A percentile compares a stretch with the other conserved stretches of the same genome.
Evolutionary conservation across 2,888 invertebrate species (phyloP).

Genomic region (Patella ulyssiponensis): DNA sequence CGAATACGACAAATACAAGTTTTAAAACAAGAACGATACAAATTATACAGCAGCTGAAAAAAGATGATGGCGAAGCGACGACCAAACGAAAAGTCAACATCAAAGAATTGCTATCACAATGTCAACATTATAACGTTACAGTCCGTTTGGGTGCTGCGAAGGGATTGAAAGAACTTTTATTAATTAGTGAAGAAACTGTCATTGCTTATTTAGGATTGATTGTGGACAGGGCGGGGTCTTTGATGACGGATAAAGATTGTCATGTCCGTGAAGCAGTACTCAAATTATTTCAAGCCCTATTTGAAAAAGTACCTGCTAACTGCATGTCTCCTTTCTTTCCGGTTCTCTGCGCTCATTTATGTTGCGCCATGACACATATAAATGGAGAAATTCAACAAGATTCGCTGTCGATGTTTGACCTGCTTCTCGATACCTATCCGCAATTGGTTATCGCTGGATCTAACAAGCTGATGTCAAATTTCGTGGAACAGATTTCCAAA

Average conservation of each 20-base stretch:
- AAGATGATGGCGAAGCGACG: slow-evolving; percentile 74
- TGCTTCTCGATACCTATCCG: slow-evolving; percentile 81
- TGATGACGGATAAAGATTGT: slow-evolving; percentile 82
- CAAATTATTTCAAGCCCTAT: slow-evolving; percentile 72
- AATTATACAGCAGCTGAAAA: slow-evolving; percentile 84
- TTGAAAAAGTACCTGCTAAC: slow-evolving; percentile 43
- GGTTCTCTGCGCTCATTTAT: slow-evolving; percentile 83
- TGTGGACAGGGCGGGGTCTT: slow-evolving; percentile 79
- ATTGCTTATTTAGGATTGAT: slow-evolving; percentile 79
- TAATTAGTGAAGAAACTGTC: slow-evolving; percentile 74
- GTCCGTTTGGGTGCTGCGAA: slow-evolving; percentile 78
- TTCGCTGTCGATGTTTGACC: slow-evolving; percentile 84
- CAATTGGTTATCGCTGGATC: slow-evolving; percentile 79
- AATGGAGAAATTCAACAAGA: slow-evolving; percentile 86
- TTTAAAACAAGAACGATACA: slow-evolving; percentile 92
- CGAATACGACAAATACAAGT: slow-evolving; percentile 89
- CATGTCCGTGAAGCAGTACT: slow-evolving; percentile 74
- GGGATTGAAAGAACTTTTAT: slow-evolving; percentile 76
- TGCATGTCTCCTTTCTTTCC: slow-evolving; percentile 80
- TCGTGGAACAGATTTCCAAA: slow-evolving; percentile 86
- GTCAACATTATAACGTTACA: slow-evolving; percentile 83
- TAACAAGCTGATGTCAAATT: slow-evolving; percentile 83
- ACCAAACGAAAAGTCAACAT: slow-evolving; percentile 81
- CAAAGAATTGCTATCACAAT: slow-evolving; percentile 81
- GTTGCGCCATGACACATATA: slow-evolving; percentile 93